phyloP scores from a whole-genome alignment of 1,140 invertebrate species.

The Ceratitis capitata region DNA sequence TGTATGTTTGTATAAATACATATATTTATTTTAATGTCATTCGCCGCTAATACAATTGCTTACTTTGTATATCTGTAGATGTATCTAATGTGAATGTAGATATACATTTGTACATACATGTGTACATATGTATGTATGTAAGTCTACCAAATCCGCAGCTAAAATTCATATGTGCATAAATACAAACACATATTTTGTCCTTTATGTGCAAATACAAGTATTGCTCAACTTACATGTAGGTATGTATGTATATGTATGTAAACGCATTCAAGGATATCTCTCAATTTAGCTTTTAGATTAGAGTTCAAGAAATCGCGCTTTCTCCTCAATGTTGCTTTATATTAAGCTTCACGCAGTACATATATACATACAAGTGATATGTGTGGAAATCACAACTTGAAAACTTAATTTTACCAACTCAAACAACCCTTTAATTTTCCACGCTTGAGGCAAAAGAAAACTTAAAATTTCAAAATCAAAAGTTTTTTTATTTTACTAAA shows the following conservation, averaged over 20 bases:
- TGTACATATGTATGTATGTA: slow-evolving; percentile 53
- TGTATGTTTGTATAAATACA: not conserved
- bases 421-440: too few relatives aligned
- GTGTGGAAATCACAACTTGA: too few relatives aligned
- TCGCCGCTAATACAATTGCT: slow-evolving; percentile 49
- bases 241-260: not conserved
- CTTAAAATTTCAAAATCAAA: too few relatives aligned
- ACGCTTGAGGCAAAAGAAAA: too few relatives aligned
- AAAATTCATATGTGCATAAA: not conserved
- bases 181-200: not conserved
- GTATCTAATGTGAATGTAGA: slow-evolving; percentile 42
- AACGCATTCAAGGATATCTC: not conserved
- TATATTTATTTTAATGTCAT: slow-evolving; percentile 64
- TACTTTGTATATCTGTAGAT: slow-evolving; percentile 46
- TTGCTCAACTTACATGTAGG: too few relatives aligned
- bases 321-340: too few relatives aligned
- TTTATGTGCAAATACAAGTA: not conserved
- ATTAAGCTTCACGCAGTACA: too few relatives aligned
- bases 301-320: not conserved
- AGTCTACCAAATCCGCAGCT: not conserved
- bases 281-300: not conserved
- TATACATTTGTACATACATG: too few relatives aligned
- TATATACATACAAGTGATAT: too few relatives aligned
- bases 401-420: too few relatives aligned
- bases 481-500: too few relatives aligned